Conservation (phyloP, 2,113 vertebrate genomes). For the Amblyornis subalaris region DNA sequence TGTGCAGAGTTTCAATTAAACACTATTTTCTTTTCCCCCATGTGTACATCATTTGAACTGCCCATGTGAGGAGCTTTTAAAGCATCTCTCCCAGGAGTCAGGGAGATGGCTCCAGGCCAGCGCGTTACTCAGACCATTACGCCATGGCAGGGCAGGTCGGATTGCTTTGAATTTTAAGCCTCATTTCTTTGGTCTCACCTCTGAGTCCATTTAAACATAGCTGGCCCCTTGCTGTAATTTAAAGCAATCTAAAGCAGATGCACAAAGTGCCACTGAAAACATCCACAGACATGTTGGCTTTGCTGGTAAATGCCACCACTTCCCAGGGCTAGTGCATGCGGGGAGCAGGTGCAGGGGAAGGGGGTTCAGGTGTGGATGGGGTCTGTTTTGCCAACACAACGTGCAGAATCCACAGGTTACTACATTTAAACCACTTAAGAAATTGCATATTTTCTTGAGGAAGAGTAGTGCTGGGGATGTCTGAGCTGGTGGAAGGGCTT, state of each 20-base stretch:
- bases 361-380: not conserved
- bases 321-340: rapidly evolving
- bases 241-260: not conserved
- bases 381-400: not conserved
- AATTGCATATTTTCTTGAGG: not conserved
- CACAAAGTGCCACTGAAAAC: not conserved
- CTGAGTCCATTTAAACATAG: not conserved
- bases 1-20: not conserved
- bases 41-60: not conserved
- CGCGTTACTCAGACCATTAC: not conserved
- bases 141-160: not conserved
- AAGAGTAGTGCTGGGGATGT: not conserved
- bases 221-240: not conserved
- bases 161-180: slow-evolving; percentile 6
- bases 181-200: not conserved
- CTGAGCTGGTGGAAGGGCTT: not conserved
- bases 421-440: not conserved
- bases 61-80: not conserved
- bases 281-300: rapidly evolving
- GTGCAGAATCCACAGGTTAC: not conserved
- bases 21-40: not conserved
- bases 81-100: not conserved
- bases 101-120: not conserved
- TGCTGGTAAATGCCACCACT: rapidly evolving
- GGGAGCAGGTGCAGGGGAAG: not conserved